A percentile compares a stretch with the other conserved stretches of the same genome.
These are phyloP conservation scores for Pocillopora meandrina DNA, from an alignment of 92 coral and sea anemone species.

Conservation along the genomic window DNA sequence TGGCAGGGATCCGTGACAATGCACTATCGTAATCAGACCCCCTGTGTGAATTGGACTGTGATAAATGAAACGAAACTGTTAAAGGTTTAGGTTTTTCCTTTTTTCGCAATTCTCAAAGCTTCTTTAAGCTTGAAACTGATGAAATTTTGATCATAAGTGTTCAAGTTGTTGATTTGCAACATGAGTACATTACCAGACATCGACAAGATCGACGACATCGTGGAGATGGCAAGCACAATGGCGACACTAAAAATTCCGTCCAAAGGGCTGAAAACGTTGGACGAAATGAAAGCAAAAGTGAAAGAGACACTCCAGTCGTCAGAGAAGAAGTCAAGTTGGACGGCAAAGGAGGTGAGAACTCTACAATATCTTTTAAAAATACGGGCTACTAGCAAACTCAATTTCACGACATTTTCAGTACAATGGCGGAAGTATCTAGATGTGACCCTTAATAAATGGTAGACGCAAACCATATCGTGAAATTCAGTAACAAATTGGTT, in stretches of 20 bases:
- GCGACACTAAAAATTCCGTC: not conserved
- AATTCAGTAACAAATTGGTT: no score
- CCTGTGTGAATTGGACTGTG: no score
- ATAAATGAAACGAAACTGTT: no score
- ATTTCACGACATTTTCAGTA: not conserved
- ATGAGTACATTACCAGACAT: not conserved
- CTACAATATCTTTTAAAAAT: no score
- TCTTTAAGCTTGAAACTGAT: not conserved
- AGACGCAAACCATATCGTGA: no score
- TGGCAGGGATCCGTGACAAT: no score
- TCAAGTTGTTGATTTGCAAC: not conserved
- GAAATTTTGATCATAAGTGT: not conserved
- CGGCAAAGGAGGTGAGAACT: slow-evolving; percentile 5
- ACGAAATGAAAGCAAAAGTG: not conserved
- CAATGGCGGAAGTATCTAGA: not conserved
- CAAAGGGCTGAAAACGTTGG: not conserved
- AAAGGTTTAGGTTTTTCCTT: no score
- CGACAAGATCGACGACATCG: not conserved
- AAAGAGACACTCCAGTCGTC: not conserved
- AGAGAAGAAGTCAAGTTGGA: slow-evolving; percentile 10
- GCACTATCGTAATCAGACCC: no score
- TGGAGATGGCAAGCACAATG: not conserved
- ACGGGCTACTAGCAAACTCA: not conserved
- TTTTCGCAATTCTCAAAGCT: no score
- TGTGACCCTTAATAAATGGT: not conserved